Evolutionary conservation across 1,140 invertebrate species (phyloP).

Genomic region (Cyphomyrmex costatus): DNA sequence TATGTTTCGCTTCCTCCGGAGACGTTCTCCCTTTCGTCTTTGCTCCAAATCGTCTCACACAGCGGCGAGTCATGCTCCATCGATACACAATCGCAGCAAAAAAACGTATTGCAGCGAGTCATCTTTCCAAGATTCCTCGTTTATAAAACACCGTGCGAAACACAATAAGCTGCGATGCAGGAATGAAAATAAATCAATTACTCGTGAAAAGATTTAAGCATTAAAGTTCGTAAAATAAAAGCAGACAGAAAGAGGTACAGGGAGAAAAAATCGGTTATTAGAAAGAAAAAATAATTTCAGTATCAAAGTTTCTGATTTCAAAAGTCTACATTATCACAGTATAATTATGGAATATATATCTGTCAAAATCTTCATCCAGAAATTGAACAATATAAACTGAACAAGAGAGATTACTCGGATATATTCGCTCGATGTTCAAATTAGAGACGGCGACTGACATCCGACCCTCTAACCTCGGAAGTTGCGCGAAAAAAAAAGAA

Average conservation of each 20-base stretch:
- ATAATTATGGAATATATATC: background rate
- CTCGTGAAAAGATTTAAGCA: background rate
- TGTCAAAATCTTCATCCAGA: background rate
- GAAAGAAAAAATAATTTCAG: background rate
- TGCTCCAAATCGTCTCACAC: constrained; percentile 72
- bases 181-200: background rate
- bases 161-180: background rate
- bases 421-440: constrained; percentile 32
- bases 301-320: background rate
- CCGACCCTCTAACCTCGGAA: constrained; percentile 71
- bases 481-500: constrained; percentile 24
- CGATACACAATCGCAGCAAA: constrained; percentile 63
- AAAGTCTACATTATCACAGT: background rate
- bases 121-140: constrained; percentile 42
- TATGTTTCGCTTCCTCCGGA: constrained; percentile 73
- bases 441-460: constrained; percentile 68
- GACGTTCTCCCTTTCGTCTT: constrained; percentile 74
- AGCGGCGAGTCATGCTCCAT: constrained; percentile 64
- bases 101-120: constrained; percentile 50
- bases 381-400: constrained; percentile 33
- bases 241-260: background rate
- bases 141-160: constrained; percentile 39
- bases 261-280: background rate
- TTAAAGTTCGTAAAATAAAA: background rate
- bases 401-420: constrained; percentile 12